Conservation (phyloP, 2,113 vertebrate species). For the Xenus cinereus region DNA sequence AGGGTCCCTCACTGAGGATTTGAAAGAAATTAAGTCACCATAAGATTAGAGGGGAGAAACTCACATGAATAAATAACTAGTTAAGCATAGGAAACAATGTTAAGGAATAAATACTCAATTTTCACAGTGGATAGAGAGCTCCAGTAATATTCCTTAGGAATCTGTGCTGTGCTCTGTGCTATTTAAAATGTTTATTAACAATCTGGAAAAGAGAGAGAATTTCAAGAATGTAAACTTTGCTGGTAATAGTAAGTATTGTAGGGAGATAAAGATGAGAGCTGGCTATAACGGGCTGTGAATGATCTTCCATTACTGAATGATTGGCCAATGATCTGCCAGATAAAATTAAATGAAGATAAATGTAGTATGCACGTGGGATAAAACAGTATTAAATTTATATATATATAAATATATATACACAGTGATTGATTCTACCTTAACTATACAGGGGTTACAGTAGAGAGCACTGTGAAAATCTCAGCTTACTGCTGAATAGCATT, state of each 20-base stretch:
- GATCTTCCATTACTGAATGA: background rate
- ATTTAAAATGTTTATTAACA: conserved; percentile 13
- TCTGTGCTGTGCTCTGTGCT: background rate
- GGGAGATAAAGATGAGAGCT: background rate
- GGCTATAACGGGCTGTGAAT: background rate
- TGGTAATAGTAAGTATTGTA: background rate
- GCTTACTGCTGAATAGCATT: background rate
- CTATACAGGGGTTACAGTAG: background rate
- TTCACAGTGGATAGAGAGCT: background rate
- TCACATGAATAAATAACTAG: background rate
- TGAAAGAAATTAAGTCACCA: background rate
- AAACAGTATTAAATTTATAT: background rate
- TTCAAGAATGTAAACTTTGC: background rate
- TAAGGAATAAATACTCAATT: background rate
- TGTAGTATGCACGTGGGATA: background rate
- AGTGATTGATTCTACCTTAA: background rate
- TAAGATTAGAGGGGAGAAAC: background rate
- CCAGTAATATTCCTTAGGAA: background rate
- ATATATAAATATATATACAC: background rate
- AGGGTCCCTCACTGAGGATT: background rate
- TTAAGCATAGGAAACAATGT: background rate
- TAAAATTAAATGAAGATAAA: background rate
- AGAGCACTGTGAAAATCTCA: background rate
- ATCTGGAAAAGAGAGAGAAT: background rate
- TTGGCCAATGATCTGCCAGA: background rate